phyloP scores from a whole-genome alignment of 2,797 vertebrate genomes.

The Myoxocephalus aenaeus region DNA sequence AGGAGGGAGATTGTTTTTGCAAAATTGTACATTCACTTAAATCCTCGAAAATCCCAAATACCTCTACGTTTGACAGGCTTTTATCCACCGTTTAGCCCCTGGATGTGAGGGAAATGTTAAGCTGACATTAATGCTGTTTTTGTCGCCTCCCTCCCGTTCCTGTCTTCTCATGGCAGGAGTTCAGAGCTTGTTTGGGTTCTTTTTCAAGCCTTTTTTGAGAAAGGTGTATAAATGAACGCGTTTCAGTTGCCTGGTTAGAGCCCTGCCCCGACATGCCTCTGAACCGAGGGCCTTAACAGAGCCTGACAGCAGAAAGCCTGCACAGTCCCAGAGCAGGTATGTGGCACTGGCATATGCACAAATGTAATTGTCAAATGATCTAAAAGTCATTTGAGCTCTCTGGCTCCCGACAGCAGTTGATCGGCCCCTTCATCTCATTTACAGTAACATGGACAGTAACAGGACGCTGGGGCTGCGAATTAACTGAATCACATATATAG shows the following conservation, averaged over 20 bases:
- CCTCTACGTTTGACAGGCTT: constrained; percentile 6
- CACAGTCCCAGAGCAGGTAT: neutral
- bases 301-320: neutral
- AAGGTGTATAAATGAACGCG: neutral
- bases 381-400: constrained; percentile 22
- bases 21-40: constrained; percentile 8
- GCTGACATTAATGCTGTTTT: neutral
- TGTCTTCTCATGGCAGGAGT: neutral
- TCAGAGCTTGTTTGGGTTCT: neutral
- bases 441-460: constrained; percentile 8
- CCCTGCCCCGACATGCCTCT: neutral
- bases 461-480: constrained; percentile 36
- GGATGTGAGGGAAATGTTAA: neutral
- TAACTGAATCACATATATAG: constrained; percentile 42
- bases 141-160: neutral
- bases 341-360: constrained; percentile 14
- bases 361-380: constrained; percentile 24
- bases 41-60: neutral
- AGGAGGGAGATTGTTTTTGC: neutral
- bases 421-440: constrained; percentile 28
- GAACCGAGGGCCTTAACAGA: neutral
- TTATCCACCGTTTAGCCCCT: neutral
- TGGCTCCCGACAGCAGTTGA: constrained; percentile 6
- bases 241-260: neutral
- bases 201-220: neutral